phyloP scores from a whole-genome alignment of 37 sponge, comb jelly and placozoan genomes.

The Cladorhizidae sp. region DNA sequence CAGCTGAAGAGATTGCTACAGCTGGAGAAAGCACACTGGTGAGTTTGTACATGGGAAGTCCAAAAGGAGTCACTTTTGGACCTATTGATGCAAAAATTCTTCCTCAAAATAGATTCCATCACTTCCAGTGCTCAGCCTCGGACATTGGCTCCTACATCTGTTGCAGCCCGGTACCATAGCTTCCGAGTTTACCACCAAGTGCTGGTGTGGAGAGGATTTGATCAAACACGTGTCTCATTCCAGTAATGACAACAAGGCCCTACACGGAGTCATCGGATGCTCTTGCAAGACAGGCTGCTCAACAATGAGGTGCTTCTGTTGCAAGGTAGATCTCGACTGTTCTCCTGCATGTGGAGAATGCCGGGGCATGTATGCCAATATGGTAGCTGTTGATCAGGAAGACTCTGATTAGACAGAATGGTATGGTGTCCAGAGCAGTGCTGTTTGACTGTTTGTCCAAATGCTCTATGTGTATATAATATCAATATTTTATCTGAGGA shows the following conservation, averaged over 20 bases:
- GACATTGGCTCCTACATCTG: conserved; percentile 19
- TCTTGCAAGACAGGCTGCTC: too few relatives aligned
- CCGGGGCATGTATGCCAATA: neutral
- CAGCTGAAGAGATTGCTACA: neutral
- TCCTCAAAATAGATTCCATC: conserved; percentile 6
- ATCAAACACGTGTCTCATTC: too few relatives aligned
- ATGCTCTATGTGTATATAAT: too few relatives aligned
- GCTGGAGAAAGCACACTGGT: neutral
- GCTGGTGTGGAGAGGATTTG: too few relatives aligned
- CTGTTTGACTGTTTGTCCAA: too few relatives aligned
- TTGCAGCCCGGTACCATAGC: neutral
- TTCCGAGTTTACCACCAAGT: neutral
- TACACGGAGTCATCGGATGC: too few relatives aligned
- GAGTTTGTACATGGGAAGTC: neutral
- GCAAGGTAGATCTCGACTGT: conserved; percentile 2
- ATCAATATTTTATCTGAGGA: too few relatives aligned
- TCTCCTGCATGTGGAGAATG: conserved; percentile 9
- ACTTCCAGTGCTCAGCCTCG: neutral
- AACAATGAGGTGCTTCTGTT: neutral
- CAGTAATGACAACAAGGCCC: too few relatives aligned
- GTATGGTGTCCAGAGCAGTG: too few relatives aligned
- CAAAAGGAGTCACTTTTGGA: neutral
- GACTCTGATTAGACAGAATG: too few relatives aligned
- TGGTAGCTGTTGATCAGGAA: neutral
- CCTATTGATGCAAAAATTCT: conserved; percentile 9